Percentiles rank a stretch among this genome's conserved stretches.
Conservation (phyloP, 2,797 vertebrate genomes). For the Vipera ursinii region DNA sequence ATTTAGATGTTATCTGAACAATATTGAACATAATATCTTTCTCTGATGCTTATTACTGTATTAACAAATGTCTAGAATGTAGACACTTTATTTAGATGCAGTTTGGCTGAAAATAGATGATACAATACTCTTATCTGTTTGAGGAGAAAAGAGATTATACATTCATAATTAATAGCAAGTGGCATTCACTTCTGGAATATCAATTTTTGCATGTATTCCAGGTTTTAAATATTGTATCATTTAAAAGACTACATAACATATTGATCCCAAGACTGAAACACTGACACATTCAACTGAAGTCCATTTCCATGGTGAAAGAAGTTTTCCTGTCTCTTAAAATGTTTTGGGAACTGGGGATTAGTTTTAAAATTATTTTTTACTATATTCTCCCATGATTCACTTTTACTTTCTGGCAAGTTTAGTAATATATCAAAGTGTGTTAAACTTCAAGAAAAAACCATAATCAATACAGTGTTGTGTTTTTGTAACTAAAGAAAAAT, state of each 20-base stretch:
- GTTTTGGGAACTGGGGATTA: not conserved
- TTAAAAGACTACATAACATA: not conserved
- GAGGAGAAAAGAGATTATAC: no score
- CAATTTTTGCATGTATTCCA: not conserved
- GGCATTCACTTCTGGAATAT: not conserved
- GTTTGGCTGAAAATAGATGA: not conserved
- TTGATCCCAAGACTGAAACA: not conserved
- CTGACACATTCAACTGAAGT: not conserved
- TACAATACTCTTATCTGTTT: not conserved
- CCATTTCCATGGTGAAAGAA: not conserved
- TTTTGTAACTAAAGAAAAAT: constrained; percentile 19
- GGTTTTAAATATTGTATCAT: not conserved
- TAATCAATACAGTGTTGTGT: not conserved
- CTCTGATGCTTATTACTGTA: not conserved
- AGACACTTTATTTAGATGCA: not conserved
- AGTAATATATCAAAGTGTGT: not conserved
- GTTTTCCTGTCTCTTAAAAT: not conserved
- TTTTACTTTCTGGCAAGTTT: not conserved
- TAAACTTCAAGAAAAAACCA: not conserved
- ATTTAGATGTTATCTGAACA: not conserved
- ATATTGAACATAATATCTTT: not conserved
- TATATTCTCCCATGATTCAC: not conserved
- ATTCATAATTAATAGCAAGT: not conserved
- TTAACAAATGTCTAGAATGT: not conserved
- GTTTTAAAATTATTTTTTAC: not conserved